Base-by-base conservation (phyloP, 1,140 invertebrate species). In the Drosophila tristis region DNA sequence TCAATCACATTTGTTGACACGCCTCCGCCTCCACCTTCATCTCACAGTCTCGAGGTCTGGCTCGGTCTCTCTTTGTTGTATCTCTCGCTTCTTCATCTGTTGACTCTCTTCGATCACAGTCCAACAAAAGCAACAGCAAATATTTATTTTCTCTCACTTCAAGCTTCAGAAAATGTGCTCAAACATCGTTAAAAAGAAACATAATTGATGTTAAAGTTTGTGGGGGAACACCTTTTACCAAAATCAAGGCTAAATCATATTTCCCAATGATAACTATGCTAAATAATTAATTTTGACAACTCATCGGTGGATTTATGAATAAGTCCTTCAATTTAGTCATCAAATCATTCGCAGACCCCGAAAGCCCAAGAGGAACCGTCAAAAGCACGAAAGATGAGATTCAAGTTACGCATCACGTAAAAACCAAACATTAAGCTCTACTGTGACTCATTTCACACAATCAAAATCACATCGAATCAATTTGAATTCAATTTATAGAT, bases 401-500 rank as follows among this genome's bases (percentile, higher is more conserved):
- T 82, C 48, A 59, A 65, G 51, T 68, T 64, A 81, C 64, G 71
- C 71, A 64, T 68, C 60, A 44, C 60, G 79, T 82, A 78, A 82
- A 78, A 70, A 53, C 43, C 48, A 74, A 29, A 43, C 50, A 72
- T 71, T 56, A 55, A 54, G 43, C 35, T 48, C 51, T 23, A 29
- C 47, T 70, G 39, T 85, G 81, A 85, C 50, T 85, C 81, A 85
- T 56, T 51, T 4, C 15, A 7, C n/a, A 50, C 55, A 44, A 59
- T 64, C 11, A 67, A 64, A 68, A 4, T 42, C 39, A 29, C 23
- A 26, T 63, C 11, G 8, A 50, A 48, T 57, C 16, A 56, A 35
- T 42, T 53, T 29, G 8, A 31, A 42, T 39, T 55, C 25, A 66
- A 29, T 39, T 39, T 39, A 39, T 39, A 39, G 35, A 39, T 39